These are phyloP conservation scores for Lordiphosa stackelbergi DNA, from an alignment of 1,140 invertebrate genomes.

Conservation along the genomic window DNA sequence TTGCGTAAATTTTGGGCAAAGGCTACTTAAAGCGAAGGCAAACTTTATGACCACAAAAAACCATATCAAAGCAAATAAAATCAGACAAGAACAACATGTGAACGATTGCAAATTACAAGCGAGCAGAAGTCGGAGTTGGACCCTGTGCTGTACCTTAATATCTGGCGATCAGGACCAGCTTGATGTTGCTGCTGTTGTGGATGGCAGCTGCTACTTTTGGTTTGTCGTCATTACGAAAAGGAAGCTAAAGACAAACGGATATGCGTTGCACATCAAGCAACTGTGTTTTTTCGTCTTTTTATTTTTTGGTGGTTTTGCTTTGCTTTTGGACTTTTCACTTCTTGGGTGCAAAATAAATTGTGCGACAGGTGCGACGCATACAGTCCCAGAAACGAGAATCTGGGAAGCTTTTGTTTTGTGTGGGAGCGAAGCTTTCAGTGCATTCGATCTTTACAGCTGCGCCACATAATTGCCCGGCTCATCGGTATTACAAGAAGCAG, in stretches of 20 bases:
- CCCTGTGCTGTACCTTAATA: conserved; percentile 29
- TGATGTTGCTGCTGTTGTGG: conserved; percentile 13
- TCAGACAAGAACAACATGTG: conserved; percentile 72
- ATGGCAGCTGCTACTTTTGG: conserved; percentile 68
- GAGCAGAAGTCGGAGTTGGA: conserved; percentile 19
- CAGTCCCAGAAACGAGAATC: conserved; percentile 30
- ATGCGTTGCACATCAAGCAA: conserved; percentile 71
- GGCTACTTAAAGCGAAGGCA: conserved; percentile 40
- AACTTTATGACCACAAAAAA: conserved; percentile 62
- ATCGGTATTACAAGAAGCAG: conserved; percentile 38
- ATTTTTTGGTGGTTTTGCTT: conserved; percentile 48
- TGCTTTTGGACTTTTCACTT: conserved; percentile 20
- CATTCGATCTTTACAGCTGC: conserved; percentile 61
- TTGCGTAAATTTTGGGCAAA: conserved; percentile 62
- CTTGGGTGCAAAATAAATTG: conserved; percentile 71
- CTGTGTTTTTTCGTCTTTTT: conserved; percentile 39
- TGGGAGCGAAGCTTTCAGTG: conserved; percentile 68
- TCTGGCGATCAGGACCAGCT: conserved; percentile 49
- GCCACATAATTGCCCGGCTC: conserved; percentile 54
- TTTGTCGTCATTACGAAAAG: conserved; percentile 70
- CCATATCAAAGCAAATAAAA: conserved; percentile 65
- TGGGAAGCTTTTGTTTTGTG: conserved; percentile 39
- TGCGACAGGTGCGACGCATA: conserved; percentile 70
- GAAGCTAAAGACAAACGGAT: conserved; percentile 75
- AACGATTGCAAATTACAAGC: conserved; percentile 73